Conservation (phyloP, 1,140 invertebrate species). For the Chrysopa pallens region DNA sequence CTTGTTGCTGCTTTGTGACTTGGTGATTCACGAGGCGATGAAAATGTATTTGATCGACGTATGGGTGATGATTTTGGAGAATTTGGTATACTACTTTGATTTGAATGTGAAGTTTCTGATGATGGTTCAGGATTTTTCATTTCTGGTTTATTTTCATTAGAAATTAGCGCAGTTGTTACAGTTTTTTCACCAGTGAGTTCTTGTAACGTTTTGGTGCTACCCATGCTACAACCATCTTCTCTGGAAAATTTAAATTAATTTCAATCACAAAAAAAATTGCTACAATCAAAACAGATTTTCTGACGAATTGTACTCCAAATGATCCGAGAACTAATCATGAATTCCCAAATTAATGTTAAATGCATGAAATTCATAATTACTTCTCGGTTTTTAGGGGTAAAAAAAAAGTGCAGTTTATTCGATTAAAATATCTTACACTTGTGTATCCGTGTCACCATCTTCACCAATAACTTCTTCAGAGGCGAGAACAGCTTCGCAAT, state of each 20-base stretch:
- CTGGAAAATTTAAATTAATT: not conserved
- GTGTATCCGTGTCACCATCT: not conserved
- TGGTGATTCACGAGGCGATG: not conserved
- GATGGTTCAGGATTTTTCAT: not conserved
- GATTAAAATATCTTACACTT: not conserved
- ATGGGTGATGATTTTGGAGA: not conserved
- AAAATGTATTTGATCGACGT: not conserved
- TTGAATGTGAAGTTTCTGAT: not conserved
- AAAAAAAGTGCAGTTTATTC: too few relatives aligned
- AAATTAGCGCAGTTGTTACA: slow-evolving; percentile 8
- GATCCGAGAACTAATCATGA: too few relatives aligned
- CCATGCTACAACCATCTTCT: slow-evolving; percentile 13
- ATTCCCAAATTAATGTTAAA: too few relatives aligned
- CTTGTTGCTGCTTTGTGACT: not conserved
- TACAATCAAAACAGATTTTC: too few relatives aligned
- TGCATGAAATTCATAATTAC: too few relatives aligned
- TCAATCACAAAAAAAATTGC: too few relatives aligned
- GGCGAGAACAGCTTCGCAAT: slow-evolving; percentile 17
- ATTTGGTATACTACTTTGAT: not conserved
- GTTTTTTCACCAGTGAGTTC: slow-evolving; percentile 6
- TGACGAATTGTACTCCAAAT: too few relatives aligned
- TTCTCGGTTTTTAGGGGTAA: too few relatives aligned
- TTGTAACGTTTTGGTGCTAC: slow-evolving; percentile 16
- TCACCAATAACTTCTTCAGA: slow-evolving; percentile 6
- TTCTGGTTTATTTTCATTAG: not conserved